Evolutionary conservation across 2,888 invertebrate species (phyloP), one percentile per base, ranked within the genome.

Genomic region (Parnassius apollo): DNA sequence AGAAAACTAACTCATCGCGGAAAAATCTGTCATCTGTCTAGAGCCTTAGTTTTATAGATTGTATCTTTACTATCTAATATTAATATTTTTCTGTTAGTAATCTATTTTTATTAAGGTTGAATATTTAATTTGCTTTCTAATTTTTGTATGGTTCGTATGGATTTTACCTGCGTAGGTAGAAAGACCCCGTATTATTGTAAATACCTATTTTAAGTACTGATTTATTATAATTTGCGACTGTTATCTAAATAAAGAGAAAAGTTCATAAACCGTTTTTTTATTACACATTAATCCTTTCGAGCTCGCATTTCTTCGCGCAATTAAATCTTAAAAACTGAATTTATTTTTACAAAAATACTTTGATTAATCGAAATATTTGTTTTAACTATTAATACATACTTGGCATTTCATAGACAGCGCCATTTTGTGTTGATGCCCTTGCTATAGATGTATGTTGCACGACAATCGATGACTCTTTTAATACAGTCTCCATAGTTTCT

Each of bases 101-200:
- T 35, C 35, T 68, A 70, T 75, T 66, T 77, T 72, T 35, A 76
- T 75, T 78, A 77, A 72, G 72, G 69, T 59, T 69, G 11, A 10
- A 79, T 57, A 76, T 74, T 78, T 78, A 75, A 80, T 79, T 79
- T 72, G 88, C 88, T 90, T 90, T 84, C 79, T 82, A 82, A 83
- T 84, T 83, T 71, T 80, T 86, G 88, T 82, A 89, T 87, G 90
- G 79, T 84, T 88, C 88, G 86, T 83, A 89, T 89, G 89, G 78
- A 75, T 78, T 86, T 86, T 87, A 87, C 90, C 91, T 91, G 89
- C 91, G 91, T 91, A 91, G 90, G 91, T 88, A 87, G 87, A 84
- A 82, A 80, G 77, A 82, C 80, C 88, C 86, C 82, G 68, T 84
- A 75, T 62, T 85, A 77, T 82, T 90, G 90, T 90, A 90, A 89